Percentiles rank a stretch among this genome's conserved stretches.
phyloP scores from a whole-genome alignment of 92 coral and sea anemone genomes.

The Actinernus sp. region DNA sequence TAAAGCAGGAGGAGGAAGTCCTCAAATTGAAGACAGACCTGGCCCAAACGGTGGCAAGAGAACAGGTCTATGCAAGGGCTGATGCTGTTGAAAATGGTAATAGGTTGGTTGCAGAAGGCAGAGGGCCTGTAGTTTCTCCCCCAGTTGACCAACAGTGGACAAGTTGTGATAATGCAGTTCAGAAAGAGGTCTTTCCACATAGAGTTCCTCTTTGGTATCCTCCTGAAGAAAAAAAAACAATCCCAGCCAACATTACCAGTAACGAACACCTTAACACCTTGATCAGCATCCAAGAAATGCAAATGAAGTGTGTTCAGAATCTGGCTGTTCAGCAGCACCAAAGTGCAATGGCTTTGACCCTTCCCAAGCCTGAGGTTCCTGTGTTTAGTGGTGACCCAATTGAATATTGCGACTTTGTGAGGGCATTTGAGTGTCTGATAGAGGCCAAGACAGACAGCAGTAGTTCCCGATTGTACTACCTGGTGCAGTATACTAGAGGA shows the following conservation, averaged over 20 bases:
- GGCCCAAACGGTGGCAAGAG: constrained; percentile 19
- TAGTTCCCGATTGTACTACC: too few species aligned
- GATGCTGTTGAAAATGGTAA: constrained; percentile 15
- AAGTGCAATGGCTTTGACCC: neutral
- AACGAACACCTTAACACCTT: constrained; percentile 1
- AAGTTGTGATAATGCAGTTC: too few species aligned
- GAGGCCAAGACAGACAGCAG: too few species aligned
- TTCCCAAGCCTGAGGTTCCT: constrained; percentile 11
- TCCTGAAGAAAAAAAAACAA: too few species aligned
- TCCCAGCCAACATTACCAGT: neutral
- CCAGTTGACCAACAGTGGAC: neutral
- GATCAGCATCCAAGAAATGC: constrained; percentile 2
- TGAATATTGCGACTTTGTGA: too few species aligned
- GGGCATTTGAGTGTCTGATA: too few species aligned
- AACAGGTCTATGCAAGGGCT: constrained; percentile 16
- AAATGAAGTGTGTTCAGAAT: constrained; percentile 1
- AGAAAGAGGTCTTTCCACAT: too few species aligned
- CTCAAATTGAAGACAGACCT: constrained; percentile 7
- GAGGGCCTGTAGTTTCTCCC: constrained; percentile 1
- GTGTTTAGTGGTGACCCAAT: constrained; percentile 36
- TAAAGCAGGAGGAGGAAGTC: constrained; percentile 12
- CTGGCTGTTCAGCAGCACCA: constrained; percentile 3
- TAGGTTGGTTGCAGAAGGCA: neutral
- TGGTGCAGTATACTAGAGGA: too few species aligned
- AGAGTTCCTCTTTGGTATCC: too few species aligned